Evolutionary conservation across 2,113 vertebrate species (phyloP).

Genomic region (Sylvietta virens): DNA sequence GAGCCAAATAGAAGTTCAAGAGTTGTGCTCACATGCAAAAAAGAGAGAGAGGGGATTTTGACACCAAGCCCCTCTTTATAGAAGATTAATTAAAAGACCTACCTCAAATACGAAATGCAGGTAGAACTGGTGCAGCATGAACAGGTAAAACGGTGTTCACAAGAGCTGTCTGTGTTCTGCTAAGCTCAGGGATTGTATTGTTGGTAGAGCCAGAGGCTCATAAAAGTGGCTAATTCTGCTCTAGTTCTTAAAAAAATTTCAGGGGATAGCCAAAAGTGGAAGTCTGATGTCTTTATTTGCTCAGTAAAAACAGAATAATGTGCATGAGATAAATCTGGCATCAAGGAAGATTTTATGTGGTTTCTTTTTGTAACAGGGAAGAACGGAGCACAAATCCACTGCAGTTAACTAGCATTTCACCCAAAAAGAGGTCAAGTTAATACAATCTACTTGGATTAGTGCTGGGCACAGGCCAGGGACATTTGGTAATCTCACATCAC

Average conservation of each 20-base stretch:
- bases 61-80: fast-evolving
- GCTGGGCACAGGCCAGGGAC: not conserved
- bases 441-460: not conserved
- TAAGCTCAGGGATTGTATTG: not conserved
- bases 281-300: not conserved
- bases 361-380: not conserved
- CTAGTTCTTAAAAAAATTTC: not conserved
- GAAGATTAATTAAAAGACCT: not conserved
- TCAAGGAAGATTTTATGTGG: not conserved
- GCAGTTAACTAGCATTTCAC: not conserved
- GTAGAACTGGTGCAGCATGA: not conserved
- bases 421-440: not conserved
- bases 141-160: not conserved
- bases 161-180: not conserved
- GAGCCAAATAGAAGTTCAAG: not conserved
- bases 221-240: not conserved
- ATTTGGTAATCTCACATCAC: not conserved
- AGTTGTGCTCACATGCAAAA: not conserved
- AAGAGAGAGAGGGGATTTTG: not conserved
- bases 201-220: not conserved
- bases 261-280: not conserved
- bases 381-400: not conserved
- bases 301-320: not conserved
- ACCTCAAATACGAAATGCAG: not conserved
- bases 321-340: not conserved